Evolutionary conservation across 2,888 invertebrate species (phyloP), one percentile per base, ranked within the genome.

Genomic region (Cacoxenus indagator): DNA sequence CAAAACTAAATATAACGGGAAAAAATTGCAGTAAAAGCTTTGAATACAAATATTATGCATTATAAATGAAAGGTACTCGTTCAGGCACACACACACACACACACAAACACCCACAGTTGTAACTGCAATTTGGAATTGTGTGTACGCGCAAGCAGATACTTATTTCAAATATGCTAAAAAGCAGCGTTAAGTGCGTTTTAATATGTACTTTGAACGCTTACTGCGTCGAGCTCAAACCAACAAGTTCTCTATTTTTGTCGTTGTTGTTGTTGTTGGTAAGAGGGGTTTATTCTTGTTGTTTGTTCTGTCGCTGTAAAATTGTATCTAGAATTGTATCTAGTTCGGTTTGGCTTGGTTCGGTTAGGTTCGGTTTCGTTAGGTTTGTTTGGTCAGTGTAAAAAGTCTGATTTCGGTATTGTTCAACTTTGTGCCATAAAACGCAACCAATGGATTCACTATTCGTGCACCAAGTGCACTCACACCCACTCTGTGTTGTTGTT

Each of bases 41-140:
- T 64, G 37, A 69, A 73, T 70, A 69, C 70, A 73, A 73, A 73
- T 71, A 72, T 70, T 72, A 70, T 73, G 70, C 71, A 73, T 70
- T 73, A 72, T 73, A 73, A 69, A 73, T 59, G 59, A 59, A 29
- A 59, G n/a, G 37, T 59, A 37, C 69, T 51, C 22, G 19, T 68
- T 65, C 54, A 71, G 57, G 24, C 48, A 67, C 62, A 48, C 22
- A 43, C 19, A 24, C 19, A 22, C 46, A 48, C 48, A 48, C 29
- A 48, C 64, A 64, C 27, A 62, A 26, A 46, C 64, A 46, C 27
- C 46, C 26, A 19, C 29, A 55, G n/a, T 29, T 57, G 57, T 17
- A 27, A 8, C 17, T 29, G 27, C 55, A 27, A 6, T 37, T 9
- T 26, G 22, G n/a, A 37, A 51, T 24, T 9, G 31, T 19, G 11